Base-by-base conservation (phyloP, 1,140 invertebrate species). In the Bombyx mandarina region DNA sequence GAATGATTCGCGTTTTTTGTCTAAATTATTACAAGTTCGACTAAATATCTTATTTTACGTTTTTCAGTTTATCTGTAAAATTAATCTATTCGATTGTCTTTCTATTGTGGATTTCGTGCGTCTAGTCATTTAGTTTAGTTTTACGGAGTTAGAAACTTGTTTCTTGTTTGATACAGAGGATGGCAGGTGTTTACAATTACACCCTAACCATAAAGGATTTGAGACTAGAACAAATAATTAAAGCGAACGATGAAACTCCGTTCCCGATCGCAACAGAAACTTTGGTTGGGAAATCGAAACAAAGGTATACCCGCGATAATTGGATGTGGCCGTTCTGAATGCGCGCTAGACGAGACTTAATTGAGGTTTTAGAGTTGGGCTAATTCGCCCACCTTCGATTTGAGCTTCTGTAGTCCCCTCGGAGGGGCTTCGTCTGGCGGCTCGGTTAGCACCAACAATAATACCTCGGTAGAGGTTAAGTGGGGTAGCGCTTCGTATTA, bases 351-450 rank as follows among this genome's bases (percentile, higher is more conserved):
- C 79, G 81, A 84, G 81, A 86, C 77, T 84, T 86, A 86, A 86
- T 86, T 86, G 81, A 84, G 81, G 83, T 84, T 86, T 86, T 78
- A 77, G 83, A 86, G 79, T 79, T 81, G 76, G 77, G 76, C 81
- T 84, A 82, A 86, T 86, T 85, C 81, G 72, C 77, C 73, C 78
- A 80, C 82, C 83, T 82, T 76, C 74, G 75, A 78, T 79, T 73
- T 77, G 73, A 63, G 57, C 65, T 71, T 55, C 61, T 52, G 64
- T 65, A 61, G 54, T 18, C 60, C 65, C 67, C 67, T 55, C 52
- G 62, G 72, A 76, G 70, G 61, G 74, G 71, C 73, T 76, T 81
- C 76, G 72, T 76, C 76, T 82, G 71, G 67, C 68, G 62, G 54
- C 61, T 61, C 64, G 66, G 71, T 69, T 73, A 63, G 59, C 62